These are phyloP conservation scores for Diachasmimorpha longicaudata DNA, from an alignment of 1,140 invertebrate genomes.

Conservation along the genomic window DNA sequence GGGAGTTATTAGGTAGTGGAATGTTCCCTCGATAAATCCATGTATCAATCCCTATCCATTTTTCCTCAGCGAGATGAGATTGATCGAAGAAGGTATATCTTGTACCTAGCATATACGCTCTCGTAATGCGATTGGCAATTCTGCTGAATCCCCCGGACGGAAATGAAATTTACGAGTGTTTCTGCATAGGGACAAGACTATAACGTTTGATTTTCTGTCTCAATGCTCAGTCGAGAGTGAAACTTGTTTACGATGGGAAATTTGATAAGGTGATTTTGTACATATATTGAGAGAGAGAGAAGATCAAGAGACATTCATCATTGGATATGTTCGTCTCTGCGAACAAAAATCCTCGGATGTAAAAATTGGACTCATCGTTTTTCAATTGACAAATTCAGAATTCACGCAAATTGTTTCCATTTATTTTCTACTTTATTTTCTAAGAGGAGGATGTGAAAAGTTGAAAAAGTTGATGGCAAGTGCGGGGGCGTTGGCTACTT, in stretches of 20 bases:
- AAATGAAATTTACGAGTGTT: conserved; percentile 20
- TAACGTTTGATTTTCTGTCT: background rate
- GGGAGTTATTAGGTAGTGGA: background rate
- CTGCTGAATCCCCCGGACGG: conserved; percentile 29
- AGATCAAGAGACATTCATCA: no score
- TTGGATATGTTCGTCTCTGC: no score
- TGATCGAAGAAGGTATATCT: background rate
- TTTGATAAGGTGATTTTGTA: background rate
- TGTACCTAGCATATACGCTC: conserved; percentile 18
- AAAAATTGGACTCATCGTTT: no score
- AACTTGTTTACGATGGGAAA: background rate
- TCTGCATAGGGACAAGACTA: background rate
- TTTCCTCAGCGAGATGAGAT: conserved; percentile 3
- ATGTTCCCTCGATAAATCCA: background rate
- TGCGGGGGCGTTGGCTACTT: background rate
- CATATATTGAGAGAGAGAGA: no score
- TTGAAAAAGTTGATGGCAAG: background rate
- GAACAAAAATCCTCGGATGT: no score
- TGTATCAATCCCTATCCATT: background rate
- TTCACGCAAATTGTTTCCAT: no score
- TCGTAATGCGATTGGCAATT: conserved; percentile 47
- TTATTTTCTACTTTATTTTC: background rate
- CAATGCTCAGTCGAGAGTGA: background rate
- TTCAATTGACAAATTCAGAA: no score
- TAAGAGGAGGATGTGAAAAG: background rate